Evolutionary conservation across 2,113 vertebrate species (phyloP).

Genomic region (Halichoeres trimaculatus): DNA sequence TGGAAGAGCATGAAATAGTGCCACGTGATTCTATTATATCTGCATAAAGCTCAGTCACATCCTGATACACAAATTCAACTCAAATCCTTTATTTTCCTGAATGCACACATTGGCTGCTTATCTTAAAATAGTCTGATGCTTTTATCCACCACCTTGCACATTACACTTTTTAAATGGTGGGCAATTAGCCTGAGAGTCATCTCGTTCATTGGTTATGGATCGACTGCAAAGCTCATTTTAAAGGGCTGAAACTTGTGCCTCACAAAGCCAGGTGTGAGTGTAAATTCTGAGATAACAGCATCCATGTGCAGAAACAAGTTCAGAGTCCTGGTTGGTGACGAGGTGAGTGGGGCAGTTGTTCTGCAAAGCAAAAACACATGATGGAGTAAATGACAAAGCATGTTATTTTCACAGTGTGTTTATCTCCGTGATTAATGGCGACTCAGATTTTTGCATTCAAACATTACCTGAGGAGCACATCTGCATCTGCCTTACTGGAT

Average conservation of each 20-base stretch:
- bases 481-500: constrained; percentile 55
- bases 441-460: constrained; percentile 47
- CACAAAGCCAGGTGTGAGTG: no score
- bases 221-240: constrained; percentile 54
- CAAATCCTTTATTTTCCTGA: constrained; percentile 57
- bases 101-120: constrained; percentile 59
- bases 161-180: constrained; percentile 54
- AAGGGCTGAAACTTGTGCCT: constrained; percentile 44
- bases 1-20: constrained; percentile 59
- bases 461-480: constrained; percentile 70
- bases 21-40: constrained; percentile 67
- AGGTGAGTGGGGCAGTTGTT: constrained; percentile 40
- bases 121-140: constrained; percentile 62
- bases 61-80: constrained; percentile 45
- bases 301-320: constrained; percentile 50
- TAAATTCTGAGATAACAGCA: constrained; percentile 46
- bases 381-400: constrained; percentile 33
- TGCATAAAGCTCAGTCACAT: constrained; percentile 64
- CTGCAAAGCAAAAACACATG: constrained; percentile 16
- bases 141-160: constrained; percentile 47
- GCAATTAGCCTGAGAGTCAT: constrained; percentile 50
- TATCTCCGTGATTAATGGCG: constrained; percentile 56
- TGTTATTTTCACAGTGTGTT: constrained; percentile 48
- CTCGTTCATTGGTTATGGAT: constrained; percentile 54
- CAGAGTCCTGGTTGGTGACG: constrained; percentile 40